phyloP scores from a whole-genome alignment of 2,888 invertebrate species.

The Spodoptera picta region DNA sequence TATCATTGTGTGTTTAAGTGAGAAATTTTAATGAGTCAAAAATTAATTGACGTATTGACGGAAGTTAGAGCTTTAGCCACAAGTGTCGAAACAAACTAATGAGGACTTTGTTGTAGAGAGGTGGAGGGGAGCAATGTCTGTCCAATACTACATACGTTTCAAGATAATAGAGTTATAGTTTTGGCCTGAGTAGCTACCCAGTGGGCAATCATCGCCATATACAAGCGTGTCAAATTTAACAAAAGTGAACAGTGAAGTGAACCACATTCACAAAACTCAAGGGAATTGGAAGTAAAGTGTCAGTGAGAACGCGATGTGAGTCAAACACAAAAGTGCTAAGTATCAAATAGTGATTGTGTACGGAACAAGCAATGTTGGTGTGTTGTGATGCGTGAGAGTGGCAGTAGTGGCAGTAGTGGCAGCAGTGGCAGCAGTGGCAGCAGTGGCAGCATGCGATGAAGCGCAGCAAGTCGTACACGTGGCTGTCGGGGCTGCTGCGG shows the following conservation, averaged over 20 bases:
- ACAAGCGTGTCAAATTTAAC: constrained; percentile 7
- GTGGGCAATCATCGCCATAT: constrained; percentile 5
- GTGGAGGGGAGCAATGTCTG: constrained; percentile 41
- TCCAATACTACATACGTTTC: constrained; percentile 13
- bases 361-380: constrained; percentile 25
- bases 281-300: constrained; percentile 15
- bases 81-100: constrained; percentile 63
- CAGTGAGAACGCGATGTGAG: constrained; percentile 1
- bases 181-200: constrained; percentile 9
- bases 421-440: background rate
- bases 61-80: constrained; percentile 57
- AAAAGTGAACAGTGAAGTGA: constrained; percentile 6
- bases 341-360: constrained; percentile 3
- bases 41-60: constrained; percentile 81
- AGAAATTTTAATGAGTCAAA: constrained; percentile 74
- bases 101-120: constrained; percentile 45
- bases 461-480: constrained; percentile 85
- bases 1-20: constrained; percentile 59
- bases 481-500: constrained; percentile 83
- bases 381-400: constrained; percentile 49
- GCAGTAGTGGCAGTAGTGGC: background rate
- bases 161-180: constrained; percentile 11
- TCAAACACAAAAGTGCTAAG: constrained; percentile 14
- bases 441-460: constrained; percentile 67
- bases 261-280: constrained; percentile 2